A percentile compares a stretch with the other conserved stretches of the same genome.
Evolutionary conservation across 64 coral and sea anemone genomes (phyloP).

Genomic region (Anthopleura sola): DNA sequence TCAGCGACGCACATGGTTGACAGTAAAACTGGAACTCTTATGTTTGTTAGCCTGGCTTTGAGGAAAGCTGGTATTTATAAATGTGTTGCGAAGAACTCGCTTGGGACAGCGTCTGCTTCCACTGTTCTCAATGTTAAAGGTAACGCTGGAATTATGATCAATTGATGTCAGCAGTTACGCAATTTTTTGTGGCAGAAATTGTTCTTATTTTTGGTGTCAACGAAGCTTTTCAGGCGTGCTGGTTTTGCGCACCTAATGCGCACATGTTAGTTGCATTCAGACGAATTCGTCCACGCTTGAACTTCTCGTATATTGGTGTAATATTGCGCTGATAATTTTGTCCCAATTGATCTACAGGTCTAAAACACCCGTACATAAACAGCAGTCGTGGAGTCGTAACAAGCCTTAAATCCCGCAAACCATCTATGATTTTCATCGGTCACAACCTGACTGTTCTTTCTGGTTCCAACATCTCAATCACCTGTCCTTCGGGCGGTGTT

Average conservation of each 20-base stretch:
- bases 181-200: too few species aligned
- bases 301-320: neutral
- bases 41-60: slow-evolving; percentile 28
- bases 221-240: too few species aligned
- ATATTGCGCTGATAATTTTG: neutral
- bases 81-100: slow-evolving; percentile 61
- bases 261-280: too few species aligned
- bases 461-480: slow-evolving; percentile 39
- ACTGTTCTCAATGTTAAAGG: slow-evolving; percentile 59
- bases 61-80: slow-evolving; percentile 50
- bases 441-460: slow-evolving; percentile 22
- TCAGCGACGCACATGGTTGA: neutral
- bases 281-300: too few species aligned
- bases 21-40: slow-evolving; percentile 28
- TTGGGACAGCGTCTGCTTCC: slow-evolving; percentile 48
- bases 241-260: too few species aligned
- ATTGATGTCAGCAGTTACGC: too few species aligned
- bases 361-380: slow-evolving; percentile 28
- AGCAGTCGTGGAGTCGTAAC: slow-evolving; percentile 19
- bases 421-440: slow-evolving; percentile 13
- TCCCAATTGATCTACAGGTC: neutral
- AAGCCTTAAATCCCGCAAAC: slow-evolving; percentile 28
- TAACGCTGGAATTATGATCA: neutral
- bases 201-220: too few species aligned
- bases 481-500: slow-evolving; percentile 37